Percentiles rank a stretch among this genome's conserved stretches.
Conservation (phyloP, 2,113 vertebrate genomes). For the Ammodramus savannarum region DNA sequence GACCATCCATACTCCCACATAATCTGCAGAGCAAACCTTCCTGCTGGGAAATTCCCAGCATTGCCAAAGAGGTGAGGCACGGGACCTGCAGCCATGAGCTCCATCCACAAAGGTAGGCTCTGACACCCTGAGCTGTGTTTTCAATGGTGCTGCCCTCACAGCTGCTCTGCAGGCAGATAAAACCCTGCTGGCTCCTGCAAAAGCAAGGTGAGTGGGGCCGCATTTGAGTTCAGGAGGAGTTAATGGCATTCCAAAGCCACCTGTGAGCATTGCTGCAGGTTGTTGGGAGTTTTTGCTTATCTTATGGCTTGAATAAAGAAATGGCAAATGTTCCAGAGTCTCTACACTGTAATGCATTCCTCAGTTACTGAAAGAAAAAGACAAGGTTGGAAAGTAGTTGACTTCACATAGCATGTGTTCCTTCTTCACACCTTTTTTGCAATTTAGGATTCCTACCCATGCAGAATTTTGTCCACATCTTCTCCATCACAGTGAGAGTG, state of each 20-base stretch:
- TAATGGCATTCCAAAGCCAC: background rate
- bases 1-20: background rate
- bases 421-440: background rate
- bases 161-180: background rate
- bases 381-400: background rate
- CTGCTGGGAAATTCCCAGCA: background rate
- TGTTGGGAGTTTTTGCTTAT: background rate
- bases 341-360: background rate
- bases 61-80: background rate
- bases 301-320: background rate
- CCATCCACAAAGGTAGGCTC: background rate
- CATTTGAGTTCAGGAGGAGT: background rate
- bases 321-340: background rate
- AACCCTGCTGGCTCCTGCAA: background rate
- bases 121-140: background rate
- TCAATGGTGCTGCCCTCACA: background rate
- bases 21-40: background rate
- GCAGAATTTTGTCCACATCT: background rate
- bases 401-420: rapidly evolving
- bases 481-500: background rate
- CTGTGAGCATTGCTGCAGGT: rapidly evolving
- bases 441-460: background rate
- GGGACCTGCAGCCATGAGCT: background rate
- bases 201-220: background rate
- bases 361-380: background rate